phyloP scores from a whole-genome alignment of 2,888 invertebrate species.

The Heteromyza rotundicornis region DNA sequence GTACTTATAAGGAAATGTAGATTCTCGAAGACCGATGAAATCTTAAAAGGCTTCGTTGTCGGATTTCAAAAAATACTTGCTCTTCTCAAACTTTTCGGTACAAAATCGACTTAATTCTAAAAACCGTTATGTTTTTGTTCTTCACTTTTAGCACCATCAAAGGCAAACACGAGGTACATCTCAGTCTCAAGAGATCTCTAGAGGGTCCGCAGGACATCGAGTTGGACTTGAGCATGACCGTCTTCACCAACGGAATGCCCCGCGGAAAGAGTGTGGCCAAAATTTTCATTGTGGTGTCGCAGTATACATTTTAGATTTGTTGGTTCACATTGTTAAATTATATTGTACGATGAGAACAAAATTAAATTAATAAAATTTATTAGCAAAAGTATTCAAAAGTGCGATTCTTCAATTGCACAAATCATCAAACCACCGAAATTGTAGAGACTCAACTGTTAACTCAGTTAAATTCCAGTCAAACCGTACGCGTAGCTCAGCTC shows the following conservation, averaged over 20 bases:
- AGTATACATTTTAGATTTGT: slow-evolving; percentile 74
- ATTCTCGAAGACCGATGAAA: background rate
- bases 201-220: slow-evolving; percentile 92
- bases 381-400: too few relatives aligned
- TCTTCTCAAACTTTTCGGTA: slow-evolving; percentile 1
- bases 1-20: background rate
- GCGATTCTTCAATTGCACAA: too few relatives aligned
- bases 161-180: slow-evolving; percentile 73
- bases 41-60: too few relatives aligned
- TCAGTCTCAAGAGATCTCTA: slow-evolving; percentile 76
- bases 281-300: slow-evolving; percentile 84
- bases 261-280: slow-evolving; percentile 86
- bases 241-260: slow-evolving; percentile 75
- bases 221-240: slow-evolving; percentile 83
- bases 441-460: too few relatives aligned
- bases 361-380: too few relatives aligned
- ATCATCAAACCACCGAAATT: too few relatives aligned
- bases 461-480: too few relatives aligned
- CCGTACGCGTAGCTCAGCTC: too few relatives aligned
- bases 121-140: background rate
- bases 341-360: too few relatives aligned
- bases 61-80: background rate
- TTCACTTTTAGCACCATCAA: slow-evolving; percentile 63
- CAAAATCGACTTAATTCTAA: too few relatives aligned
- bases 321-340: too few relatives aligned